Evolutionary conservation across 2,113 vertebrate species (phyloP), one percentile per base, ranked within the genome.

Genomic region (Antennarius striatus): DNA sequence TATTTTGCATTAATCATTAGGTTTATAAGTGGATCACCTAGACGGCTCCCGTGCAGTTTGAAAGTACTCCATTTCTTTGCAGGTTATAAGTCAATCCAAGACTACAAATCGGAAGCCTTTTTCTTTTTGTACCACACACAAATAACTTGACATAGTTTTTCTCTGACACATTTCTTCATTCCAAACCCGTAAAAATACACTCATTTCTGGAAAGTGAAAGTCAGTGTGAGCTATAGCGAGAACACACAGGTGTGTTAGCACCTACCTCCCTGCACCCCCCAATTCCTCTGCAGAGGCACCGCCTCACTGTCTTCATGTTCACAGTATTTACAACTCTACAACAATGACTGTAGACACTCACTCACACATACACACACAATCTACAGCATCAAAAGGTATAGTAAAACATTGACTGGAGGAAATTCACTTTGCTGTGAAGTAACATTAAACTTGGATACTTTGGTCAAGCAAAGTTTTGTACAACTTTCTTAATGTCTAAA

Each of bases 361-460:
- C 48, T 55, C 64, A 53, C 65, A 59, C 73, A 77, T 57, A 36
- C 15, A 36, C 65, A 64, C 63, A 66, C 30, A 54, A 36, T 48
- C 51, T 16, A 77, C 63, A 70, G 36, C 50, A 65, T 73, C 55
- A 67, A 60, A 63, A 76, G 14, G 66, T 30, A 72, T 72, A 56
- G 54, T 32, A 83, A 80, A 71, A 82, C 54, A 73, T 73, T 32
- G 57, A 67, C 52, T 76, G 79, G 84, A 87, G 91, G 91, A 79
- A 91, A 92, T 89, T 90, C 88, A 81, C 83, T 74, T 84, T 70
- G 62, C 76, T 74, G 73, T 64, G 70, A 80, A 85, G 65, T 50
- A 36, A 73, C 63, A 64, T 77, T 90, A 79, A 89, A 92, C 93
- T 32, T 53, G 6, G 62, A 75, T 85, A 92, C 92, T 95, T 94